phyloP scores from a whole-genome alignment of 2,888 invertebrate species.

The Caenorhabditis macrosperma region DNA sequence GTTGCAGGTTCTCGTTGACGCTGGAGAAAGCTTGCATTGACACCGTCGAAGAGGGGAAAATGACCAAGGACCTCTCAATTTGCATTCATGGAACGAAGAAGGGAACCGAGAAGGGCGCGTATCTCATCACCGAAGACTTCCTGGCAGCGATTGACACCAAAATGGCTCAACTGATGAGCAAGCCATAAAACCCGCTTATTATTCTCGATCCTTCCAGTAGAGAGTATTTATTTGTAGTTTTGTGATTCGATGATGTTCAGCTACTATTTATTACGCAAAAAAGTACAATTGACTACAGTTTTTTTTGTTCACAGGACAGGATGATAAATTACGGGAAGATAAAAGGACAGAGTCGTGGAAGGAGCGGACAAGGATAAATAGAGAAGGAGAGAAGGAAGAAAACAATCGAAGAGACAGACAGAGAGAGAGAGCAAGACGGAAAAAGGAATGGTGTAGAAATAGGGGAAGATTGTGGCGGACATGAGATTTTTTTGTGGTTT shows the following conservation, averaged over 20 bases:
- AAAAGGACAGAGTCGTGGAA: too few relatives aligned
- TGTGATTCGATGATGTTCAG: not conserved
- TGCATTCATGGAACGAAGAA: slow-evolving; percentile 88
- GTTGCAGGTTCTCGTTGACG: slow-evolving; percentile 84
- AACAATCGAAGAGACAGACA: not conserved
- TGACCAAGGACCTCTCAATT: slow-evolving; percentile 91
- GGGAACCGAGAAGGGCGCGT: slow-evolving; percentile 81
- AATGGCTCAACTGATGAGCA: slow-evolving; percentile 81
- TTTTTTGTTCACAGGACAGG: slow-evolving; percentile 7
- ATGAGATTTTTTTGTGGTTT: too few relatives aligned
- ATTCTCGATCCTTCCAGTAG: slow-evolving; percentile 11
- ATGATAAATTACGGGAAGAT: not conserved
- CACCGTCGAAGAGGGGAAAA: slow-evolving; percentile 88
- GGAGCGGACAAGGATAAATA: not conserved
- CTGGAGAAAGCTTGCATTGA: slow-evolving; percentile 90
- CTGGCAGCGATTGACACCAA: slow-evolving; percentile 88
- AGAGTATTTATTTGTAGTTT: slow-evolving; percentile 24
- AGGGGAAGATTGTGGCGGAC: too few relatives aligned
- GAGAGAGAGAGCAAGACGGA: too few relatives aligned
- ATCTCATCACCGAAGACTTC: slow-evolving; percentile 90
- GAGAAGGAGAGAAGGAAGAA: not conserved
- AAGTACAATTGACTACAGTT: not conserved
- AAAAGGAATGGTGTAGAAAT: too few relatives aligned
- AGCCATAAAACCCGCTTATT: not conserved
- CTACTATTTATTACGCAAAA: slow-evolving; percentile 15